Conservation (phyloP, 1,140 invertebrate species). For the Caerostris extrusa region DNA sequence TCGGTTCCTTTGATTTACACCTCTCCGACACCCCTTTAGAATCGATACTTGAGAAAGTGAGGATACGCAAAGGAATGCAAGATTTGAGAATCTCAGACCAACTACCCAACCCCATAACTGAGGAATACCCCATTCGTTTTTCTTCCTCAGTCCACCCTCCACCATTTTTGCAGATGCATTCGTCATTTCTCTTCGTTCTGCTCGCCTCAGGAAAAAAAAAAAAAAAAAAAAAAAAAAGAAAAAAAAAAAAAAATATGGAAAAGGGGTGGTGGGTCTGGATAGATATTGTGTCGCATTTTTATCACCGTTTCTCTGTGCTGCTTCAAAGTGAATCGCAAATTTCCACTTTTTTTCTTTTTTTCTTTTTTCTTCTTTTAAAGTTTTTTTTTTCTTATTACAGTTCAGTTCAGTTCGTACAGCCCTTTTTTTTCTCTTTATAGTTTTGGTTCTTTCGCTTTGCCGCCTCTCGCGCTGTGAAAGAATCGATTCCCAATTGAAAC, state of each 20-base stretch:
- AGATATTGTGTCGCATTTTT: constrained; percentile 30
- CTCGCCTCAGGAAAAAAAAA: not conserved
- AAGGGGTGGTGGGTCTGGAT: not conserved
- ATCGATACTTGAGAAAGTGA: constrained; percentile 32
- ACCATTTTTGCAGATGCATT: not conserved
- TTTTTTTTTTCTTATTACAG: not conserved
- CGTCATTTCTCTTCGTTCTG: not conserved
- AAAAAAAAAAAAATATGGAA: too few species aligned
- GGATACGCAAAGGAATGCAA: constrained; percentile 15
- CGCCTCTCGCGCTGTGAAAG: not conserved
- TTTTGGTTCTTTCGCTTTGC: constrained; percentile 23
- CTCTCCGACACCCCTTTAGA: not conserved
- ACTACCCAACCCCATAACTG: not conserved
- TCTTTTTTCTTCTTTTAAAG: too few species aligned
- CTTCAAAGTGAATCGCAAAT: constrained; percentile 54
- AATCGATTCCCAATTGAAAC: too few species aligned
- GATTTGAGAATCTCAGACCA: too few species aligned
- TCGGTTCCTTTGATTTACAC: not conserved
- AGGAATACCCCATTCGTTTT: not conserved
- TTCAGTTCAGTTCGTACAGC: not conserved
- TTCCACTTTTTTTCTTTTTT: not conserved
- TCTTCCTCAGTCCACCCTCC: not conserved
- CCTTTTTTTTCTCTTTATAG: not conserved
- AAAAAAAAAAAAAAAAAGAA: not conserved
- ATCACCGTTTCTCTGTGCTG: not conserved